Evolutionary conservation across 2,888 invertebrate genomes (phyloP).

Genomic region (Acronicta psi): DNA sequence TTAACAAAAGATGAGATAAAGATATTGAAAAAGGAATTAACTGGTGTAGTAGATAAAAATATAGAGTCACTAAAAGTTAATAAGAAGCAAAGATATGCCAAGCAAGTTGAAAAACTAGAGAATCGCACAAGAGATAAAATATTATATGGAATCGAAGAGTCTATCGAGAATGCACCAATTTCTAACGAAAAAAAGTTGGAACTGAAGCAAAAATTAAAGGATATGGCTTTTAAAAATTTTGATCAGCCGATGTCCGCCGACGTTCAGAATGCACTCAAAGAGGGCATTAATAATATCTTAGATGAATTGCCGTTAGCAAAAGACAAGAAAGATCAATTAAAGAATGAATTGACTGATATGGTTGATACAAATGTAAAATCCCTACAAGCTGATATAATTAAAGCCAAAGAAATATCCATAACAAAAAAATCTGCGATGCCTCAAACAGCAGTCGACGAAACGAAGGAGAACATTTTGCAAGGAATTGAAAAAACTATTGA

Average conservation of each 20-base stretch:
- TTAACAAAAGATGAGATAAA: conserved; percentile 10
- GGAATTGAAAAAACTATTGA: conserved; percentile 2
- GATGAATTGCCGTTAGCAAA: conserved; percentile 22
- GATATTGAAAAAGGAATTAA: conserved; percentile 11
- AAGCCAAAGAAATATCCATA: background rate
- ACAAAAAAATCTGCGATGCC: background rate
- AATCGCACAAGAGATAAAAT: background rate
- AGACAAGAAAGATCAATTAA: conserved; percentile 32
- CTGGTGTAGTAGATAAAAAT: conserved; percentile 10
- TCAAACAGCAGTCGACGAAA: background rate
- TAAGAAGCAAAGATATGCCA: too few relatives aligned
- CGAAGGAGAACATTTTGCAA: background rate
- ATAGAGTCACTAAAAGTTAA: too few relatives aligned
- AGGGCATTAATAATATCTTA: conserved; percentile 33
- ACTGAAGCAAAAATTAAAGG: background rate
- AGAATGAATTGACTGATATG: conserved; percentile 33
- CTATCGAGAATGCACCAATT: background rate
- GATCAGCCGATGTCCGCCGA: background rate
- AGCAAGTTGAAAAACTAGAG: too few relatives aligned
- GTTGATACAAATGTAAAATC: background rate
- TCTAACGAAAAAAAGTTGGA: conserved; percentile 2
- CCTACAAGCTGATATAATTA: background rate
- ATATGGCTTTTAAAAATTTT: background rate
- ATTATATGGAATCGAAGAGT: background rate
- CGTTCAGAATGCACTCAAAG: background rate